phyloP scores from a whole-genome alignment of 92 coral and sea anemone species.

The Palythoa heliodiscus region DNA sequence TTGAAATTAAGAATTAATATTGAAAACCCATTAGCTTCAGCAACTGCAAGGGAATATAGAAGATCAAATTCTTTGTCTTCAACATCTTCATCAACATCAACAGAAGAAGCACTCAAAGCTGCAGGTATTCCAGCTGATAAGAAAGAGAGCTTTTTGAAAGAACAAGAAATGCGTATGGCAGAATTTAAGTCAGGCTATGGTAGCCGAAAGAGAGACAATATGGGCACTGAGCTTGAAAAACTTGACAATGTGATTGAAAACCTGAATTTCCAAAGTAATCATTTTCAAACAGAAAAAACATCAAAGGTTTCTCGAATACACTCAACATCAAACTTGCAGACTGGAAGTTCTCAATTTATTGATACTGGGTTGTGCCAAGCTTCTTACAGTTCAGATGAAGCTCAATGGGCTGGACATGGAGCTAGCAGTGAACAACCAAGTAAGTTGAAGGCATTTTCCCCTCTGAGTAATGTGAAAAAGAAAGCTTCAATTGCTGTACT shows the following conservation, averaged over 20 bases:
- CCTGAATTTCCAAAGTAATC: neutral
- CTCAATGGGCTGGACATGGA: no score
- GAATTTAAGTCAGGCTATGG: conserved; percentile 3
- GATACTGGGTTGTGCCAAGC: neutral
- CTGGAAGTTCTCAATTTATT: neutral
- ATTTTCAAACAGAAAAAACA: conserved; percentile 2
- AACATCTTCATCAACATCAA: conserved; percentile 5
- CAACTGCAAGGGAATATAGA: conserved; percentile 3
- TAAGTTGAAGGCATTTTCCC: neutral
- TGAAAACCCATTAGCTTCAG: neutral
- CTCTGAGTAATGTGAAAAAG: no score
- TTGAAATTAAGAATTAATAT: neutral
- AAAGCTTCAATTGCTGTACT: no score
- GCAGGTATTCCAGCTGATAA: conserved; percentile 3
- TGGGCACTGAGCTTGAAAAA: neutral
- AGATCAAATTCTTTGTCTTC: conserved; percentile 27
- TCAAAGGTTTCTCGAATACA: conserved; percentile 10
- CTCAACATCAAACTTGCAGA: neutral
- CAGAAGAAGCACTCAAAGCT: conserved; percentile 24
- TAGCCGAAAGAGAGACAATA: conserved; percentile 5
- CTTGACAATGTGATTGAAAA: neutral
- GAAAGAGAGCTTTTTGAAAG: neutral
- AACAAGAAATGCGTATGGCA: conserved; percentile 21
- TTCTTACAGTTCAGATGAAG: neutral
- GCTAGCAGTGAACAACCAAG: neutral